phyloP scores from a whole-genome alignment of 2,888 invertebrate genomes.

The Listrodromus nycthemerus region DNA sequence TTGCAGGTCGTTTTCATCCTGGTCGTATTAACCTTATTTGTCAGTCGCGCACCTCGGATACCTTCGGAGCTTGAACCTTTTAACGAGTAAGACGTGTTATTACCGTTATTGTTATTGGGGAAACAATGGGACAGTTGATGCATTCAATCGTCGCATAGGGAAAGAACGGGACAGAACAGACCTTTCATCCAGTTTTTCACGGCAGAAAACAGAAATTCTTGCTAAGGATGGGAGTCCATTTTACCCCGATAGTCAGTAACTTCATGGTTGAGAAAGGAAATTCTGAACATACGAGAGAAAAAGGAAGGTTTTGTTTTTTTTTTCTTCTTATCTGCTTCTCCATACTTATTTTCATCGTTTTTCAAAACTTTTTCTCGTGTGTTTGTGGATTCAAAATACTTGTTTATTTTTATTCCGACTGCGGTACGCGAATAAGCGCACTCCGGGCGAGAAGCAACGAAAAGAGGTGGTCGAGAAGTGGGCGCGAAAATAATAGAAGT shows the following conservation, averaged over 20 bases:
- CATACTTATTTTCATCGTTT: neutral
- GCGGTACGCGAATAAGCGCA: conserved; percentile 54
- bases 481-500: neutral
- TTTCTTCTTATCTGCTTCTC: neutral
- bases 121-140: neutral
- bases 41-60: neutral
- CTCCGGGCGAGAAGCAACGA: conserved; percentile 31
- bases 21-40: conserved; percentile 24
- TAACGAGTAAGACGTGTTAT: neutral
- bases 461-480: neutral
- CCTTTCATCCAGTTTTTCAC: neutral
- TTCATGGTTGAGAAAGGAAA: too few relatives aligned
- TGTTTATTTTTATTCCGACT: conserved; percentile 46
- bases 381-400: conserved; percentile 3
- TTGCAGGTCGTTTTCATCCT: neutral
- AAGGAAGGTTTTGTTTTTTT: conserved; percentile 5
- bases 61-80: conserved; percentile 3
- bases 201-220: too few relatives aligned
- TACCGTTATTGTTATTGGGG: conserved; percentile 8
- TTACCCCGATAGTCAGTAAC: too few relatives aligned
- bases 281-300: too few relatives aligned
- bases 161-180: neutral
- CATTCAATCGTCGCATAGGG: neutral
- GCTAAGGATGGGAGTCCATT: too few relatives aligned
- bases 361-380: neutral